phyloP scores from a whole-genome alignment of 2,888 invertebrate genomes.

The Polyommatus iphigenia region DNA sequence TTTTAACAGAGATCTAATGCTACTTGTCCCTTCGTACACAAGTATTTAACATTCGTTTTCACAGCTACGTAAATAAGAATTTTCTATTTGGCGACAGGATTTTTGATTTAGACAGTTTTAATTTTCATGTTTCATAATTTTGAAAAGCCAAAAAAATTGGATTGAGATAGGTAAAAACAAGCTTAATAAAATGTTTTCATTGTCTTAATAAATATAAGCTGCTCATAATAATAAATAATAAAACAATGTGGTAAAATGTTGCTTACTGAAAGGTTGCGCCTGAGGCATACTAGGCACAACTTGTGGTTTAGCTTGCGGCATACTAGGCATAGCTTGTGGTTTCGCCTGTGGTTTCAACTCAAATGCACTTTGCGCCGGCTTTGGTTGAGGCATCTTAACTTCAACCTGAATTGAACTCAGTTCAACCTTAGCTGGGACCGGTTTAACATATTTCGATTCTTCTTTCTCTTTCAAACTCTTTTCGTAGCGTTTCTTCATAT shows the following conservation, averaged over 20 bases:
- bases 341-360: neutral
- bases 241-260: neutral
- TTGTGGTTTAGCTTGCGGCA: slow-evolving; percentile 3
- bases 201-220: too few species aligned
- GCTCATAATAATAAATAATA: too few species aligned
- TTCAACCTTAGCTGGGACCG: slow-evolving; percentile 33
- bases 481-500: slow-evolving; percentile 61
- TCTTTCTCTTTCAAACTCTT: slow-evolving; percentile 58
- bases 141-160: too few species aligned
- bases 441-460: slow-evolving; percentile 35
- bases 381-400: slow-evolving; percentile 19
- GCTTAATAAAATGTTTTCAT: too few species aligned
- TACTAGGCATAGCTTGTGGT: slow-evolving; percentile 9
- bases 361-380: neutral
- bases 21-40: too few species aligned
- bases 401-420: slow-evolving; percentile 34
- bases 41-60: too few species aligned
- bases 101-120: too few species aligned
- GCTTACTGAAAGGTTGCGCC: slow-evolving; percentile 41
- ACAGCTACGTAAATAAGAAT: too few species aligned
- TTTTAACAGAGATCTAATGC: too few species aligned
- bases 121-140: too few species aligned
- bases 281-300: neutral
- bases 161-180: too few species aligned
- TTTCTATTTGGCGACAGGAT: too few species aligned